These are phyloP conservation scores for Eumerus sabulonum DNA, from an alignment of 2,888 invertebrate species.

Conservation along the genomic window DNA sequence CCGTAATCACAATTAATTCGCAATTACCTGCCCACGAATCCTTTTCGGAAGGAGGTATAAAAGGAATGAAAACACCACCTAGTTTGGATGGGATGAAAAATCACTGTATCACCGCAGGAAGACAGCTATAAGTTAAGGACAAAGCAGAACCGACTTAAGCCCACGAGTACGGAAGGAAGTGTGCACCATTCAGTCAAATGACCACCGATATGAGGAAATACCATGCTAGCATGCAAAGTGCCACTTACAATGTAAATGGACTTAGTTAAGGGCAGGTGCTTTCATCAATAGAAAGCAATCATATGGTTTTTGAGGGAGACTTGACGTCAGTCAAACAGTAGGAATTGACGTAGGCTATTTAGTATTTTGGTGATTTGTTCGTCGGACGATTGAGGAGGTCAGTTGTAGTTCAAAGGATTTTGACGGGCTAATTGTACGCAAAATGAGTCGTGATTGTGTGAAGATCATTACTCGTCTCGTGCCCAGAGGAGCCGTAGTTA, in stretches of 20 bases:
- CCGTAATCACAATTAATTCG: constrained; percentile 50
- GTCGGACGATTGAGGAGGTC: no score
- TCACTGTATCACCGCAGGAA: constrained; percentile 29
- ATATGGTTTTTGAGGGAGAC: no score
- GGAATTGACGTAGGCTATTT: no score
- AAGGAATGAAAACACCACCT: not conserved
- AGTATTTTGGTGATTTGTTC: no score
- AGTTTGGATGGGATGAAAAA: not conserved
- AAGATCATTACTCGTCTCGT: not conserved
- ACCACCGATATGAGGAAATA: constrained; percentile 29
- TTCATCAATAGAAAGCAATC: no score
- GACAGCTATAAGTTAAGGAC: constrained; percentile 6
- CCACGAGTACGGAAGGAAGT: constrained; percentile 14
- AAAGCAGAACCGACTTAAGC: no score
- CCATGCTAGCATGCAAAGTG: constrained; percentile 65
- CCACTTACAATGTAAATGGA: constrained; percentile 65
- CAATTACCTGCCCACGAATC: constrained; percentile 29
- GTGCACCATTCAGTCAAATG: constrained; percentile 3
- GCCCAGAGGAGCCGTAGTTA: no score
- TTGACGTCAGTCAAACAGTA: no score
- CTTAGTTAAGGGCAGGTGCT: constrained; percentile 31
- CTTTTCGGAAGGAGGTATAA: no score
- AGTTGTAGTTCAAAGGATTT: no score
- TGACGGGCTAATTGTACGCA: no score
- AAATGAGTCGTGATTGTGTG: no score